phyloP scores from a whole-genome alignment of 2,797 vertebrate species.

The Delichon dasypus region DNA sequence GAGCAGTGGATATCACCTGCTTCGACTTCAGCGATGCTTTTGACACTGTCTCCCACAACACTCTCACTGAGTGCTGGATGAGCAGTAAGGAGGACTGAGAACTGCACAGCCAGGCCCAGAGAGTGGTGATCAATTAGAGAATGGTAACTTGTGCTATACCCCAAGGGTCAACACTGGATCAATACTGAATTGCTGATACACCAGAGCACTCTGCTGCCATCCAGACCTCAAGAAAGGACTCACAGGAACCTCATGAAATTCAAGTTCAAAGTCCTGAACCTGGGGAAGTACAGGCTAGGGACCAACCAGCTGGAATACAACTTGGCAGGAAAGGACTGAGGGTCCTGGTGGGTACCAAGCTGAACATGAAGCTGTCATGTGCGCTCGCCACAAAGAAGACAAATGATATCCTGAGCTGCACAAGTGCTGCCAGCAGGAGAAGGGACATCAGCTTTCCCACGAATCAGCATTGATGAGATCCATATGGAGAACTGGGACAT shows the following conservation, averaged over 20 bases:
- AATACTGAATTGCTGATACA: background rate
- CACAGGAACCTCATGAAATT: background rate
- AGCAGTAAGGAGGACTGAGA: background rate
- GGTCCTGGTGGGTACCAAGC: background rate
- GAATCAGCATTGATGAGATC: background rate
- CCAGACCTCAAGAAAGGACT: background rate
- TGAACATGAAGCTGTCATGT: background rate
- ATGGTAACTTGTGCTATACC: background rate
- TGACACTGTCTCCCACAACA: background rate
- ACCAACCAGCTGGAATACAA: background rate
- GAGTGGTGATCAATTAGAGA: background rate
- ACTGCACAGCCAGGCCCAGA: background rate
- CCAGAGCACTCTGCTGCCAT: background rate
- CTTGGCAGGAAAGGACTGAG: background rate
- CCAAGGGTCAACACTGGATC: background rate
- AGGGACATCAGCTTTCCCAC: background rate
- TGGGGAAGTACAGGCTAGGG: background rate
- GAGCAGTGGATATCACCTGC: background rate
- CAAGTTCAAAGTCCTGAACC: background rate
- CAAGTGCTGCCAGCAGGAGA: background rate
- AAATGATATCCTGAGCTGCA: background rate
- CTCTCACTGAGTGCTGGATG: background rate
- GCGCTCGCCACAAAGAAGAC: background rate
- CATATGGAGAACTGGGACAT: background rate
- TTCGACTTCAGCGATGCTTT: background rate